A percentile compares a stretch with the other conserved stretches of the same genome.
phyloP scores from a whole-genome alignment of 2,797 vertebrate genomes.

The Mormyrops boulengeri region DNA sequence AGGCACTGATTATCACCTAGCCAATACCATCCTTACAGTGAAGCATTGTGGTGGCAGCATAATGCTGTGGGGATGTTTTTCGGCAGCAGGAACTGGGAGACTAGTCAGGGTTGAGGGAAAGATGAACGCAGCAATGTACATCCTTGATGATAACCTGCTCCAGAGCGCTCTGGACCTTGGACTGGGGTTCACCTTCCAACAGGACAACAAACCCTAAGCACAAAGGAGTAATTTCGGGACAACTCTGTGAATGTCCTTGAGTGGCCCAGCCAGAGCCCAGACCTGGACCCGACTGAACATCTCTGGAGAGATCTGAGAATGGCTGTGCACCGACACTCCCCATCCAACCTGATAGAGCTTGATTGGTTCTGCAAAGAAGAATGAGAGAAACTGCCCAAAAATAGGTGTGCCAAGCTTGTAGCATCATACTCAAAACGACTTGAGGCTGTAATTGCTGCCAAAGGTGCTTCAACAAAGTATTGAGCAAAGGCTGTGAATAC shows the following conservation, averaged over 20 bases:
- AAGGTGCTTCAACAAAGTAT: neutral
- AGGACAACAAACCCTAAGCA: neutral
- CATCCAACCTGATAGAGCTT: neutral
- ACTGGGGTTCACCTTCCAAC: neutral
- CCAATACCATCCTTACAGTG: too few species aligned
- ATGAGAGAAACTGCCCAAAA: neutral
- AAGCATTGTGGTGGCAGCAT: too few species aligned
- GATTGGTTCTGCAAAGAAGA: neutral
- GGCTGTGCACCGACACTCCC: neutral
- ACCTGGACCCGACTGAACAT: neutral
- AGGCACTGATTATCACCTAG: too few species aligned
- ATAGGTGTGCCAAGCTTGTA: neutral
- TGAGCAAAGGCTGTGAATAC: neutral
- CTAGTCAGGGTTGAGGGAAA: neutral
- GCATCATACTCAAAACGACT: neutral
- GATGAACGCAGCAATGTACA: neutral
- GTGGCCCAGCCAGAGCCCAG: neutral
- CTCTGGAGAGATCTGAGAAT: neutral
- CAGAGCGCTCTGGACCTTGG: neutral
- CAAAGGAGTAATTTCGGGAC: too few species aligned
- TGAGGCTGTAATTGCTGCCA: neutral
- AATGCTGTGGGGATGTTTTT: neutral
- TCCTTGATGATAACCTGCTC: neutral
- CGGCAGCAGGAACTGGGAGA: neutral
- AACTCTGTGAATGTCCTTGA: neutral